Percentiles rank a stretch among this genome's conserved stretches.
Conservation (phyloP, 2,888 invertebrate genomes). For the Trimorus sp. region DNA sequence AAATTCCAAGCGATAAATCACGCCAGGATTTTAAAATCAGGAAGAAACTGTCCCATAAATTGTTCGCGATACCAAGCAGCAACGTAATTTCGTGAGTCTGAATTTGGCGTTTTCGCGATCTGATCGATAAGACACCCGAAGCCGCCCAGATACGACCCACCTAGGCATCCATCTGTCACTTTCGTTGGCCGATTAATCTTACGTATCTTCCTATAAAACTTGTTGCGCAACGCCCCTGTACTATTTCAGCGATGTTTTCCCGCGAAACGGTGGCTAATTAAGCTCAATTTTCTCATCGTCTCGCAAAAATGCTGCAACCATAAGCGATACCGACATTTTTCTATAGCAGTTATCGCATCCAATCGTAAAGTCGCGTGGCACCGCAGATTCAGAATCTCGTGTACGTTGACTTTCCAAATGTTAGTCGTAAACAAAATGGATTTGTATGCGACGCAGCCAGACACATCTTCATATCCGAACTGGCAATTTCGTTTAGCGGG, state of each 20-base stretch:
- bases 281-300: constrained; percentile 15
- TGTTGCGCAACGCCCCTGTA: neutral
- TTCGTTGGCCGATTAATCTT: constrained; percentile 13
- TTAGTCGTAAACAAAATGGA: neutral
- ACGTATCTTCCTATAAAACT: constrained; percentile 32
- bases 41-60: neutral
- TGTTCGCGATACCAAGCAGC: neutral
- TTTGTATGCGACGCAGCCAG: constrained; percentile 15
- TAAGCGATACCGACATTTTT: neutral
- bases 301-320: neutral
- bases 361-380: neutral
- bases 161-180: constrained; percentile 18
- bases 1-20: neutral
- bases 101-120: constrained; percentile 11
- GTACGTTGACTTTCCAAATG: constrained; percentile 8
- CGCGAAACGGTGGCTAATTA: constrained; percentile 24
- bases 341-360: neutral
- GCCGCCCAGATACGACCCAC: constrained; percentile 15
- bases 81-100: constrained; percentile 1
- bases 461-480: constrained; percentile 30
- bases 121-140: constrained; percentile 7
- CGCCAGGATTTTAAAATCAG: too few relatives aligned
- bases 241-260: constrained; percentile 8
- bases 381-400: constrained; percentile 2
- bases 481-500: constrained; percentile 22